Percentiles rank a stretch among this genome's conserved stretches.
Conservation (phyloP, 1,140 invertebrate genomes). For the Augochlora pura region DNA sequence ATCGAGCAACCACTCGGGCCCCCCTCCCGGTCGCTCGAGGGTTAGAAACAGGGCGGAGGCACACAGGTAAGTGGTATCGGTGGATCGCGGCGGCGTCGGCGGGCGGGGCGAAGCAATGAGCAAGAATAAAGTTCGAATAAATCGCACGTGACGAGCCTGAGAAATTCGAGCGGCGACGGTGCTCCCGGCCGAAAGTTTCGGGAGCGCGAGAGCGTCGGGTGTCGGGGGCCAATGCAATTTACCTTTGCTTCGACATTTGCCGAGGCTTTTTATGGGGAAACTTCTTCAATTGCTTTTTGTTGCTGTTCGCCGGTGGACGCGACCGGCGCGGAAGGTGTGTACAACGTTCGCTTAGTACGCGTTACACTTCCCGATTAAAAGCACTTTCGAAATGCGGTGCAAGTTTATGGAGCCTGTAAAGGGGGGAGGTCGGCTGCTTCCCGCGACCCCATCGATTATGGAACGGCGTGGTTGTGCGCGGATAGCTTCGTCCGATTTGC, state of each 20-base stretch:
- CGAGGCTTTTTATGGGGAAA: constrained; percentile 26
- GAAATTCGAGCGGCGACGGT: no score
- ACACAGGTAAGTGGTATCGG: constrained; percentile 37
- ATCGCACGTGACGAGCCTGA: no score
- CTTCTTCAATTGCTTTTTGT: constrained; percentile 36
- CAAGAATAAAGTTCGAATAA: no score
- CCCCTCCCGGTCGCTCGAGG: background rate
- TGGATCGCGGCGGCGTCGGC: constrained; percentile 35
- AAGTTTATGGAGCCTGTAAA: background rate
- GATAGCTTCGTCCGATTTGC: background rate
- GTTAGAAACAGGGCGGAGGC: constrained; percentile 1
- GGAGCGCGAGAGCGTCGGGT: no score
- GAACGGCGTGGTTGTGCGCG: background rate
- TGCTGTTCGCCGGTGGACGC: background rate
- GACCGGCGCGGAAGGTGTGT: background rate
- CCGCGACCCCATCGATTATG: background rate
- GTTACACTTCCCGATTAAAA: constrained; percentile 4
- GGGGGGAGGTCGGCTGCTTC: background rate
- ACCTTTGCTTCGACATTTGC: constrained; percentile 36
- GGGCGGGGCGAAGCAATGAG: constrained; percentile 17
- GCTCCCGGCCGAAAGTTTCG: no score
- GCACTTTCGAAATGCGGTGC: background rate
- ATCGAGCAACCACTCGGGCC: background rate
- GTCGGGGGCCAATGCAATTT: constrained; percentile 46
- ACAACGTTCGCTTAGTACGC: constrained; percentile 6